These are phyloP conservation scores for Sicus ferrugineus DNA, from an alignment of 2,888 invertebrate species.

Conservation along the genomic window DNA sequence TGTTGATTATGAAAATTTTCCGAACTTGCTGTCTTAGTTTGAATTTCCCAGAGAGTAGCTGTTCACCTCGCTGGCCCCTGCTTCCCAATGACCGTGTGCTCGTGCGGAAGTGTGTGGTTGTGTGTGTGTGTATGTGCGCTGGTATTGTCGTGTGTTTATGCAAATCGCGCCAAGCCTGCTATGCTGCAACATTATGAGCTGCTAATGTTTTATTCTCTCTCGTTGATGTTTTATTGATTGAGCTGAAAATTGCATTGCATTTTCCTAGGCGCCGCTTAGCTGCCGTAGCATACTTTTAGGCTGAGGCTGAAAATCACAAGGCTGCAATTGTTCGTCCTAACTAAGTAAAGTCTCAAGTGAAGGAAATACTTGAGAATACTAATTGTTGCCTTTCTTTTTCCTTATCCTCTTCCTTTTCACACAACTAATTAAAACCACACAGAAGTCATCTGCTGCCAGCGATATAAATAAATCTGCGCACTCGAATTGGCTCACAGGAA, in stretches of 20 bases:
- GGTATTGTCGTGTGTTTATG: conserved; percentile 26
- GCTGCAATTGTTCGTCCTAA: neutral
- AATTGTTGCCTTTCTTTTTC: neutral
- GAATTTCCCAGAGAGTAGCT: too few species aligned
- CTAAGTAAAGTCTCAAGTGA: neutral
- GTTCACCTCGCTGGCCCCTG: too few species aligned
- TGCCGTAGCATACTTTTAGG: conserved; percentile 6
- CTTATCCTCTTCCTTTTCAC: neutral
- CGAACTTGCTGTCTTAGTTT: too few species aligned
- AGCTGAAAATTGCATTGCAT: neutral
- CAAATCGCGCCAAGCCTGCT: conserved; percentile 21
- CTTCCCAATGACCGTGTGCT: neutral
- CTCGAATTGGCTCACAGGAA: neutral
- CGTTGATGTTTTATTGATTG: conserved; percentile 29
- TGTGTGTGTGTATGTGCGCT: conserved; percentile 34
- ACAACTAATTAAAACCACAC: neutral
- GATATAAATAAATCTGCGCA: neutral
- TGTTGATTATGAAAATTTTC: too few species aligned
- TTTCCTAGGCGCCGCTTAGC: neutral
- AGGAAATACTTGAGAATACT: neutral
- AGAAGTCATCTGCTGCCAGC: neutral
- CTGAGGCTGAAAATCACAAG: neutral
- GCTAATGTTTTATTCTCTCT: too few species aligned
- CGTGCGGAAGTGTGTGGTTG: neutral
- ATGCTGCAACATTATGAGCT: conserved; percentile 20